Evolutionary conservation across 2,888 invertebrate species (phyloP).

Genomic region (Tenodera sinensis): DNA sequence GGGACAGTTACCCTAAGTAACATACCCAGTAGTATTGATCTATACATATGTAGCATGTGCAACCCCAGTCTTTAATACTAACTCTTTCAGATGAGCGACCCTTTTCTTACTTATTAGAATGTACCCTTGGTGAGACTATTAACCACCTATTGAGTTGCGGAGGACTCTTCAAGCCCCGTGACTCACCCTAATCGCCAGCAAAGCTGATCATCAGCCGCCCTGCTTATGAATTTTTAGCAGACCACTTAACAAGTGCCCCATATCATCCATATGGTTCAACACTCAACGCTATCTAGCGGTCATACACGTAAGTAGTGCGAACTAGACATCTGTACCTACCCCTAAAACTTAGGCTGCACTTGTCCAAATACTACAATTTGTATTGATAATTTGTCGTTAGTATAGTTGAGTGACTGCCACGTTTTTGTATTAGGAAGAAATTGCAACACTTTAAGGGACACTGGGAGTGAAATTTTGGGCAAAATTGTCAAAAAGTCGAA

Average conservation of each 20-base stretch:
- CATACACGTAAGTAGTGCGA: background rate
- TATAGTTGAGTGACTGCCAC: too few relatives aligned
- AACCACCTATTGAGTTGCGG: background rate
- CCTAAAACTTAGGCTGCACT: too few relatives aligned
- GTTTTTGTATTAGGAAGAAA: too few relatives aligned
- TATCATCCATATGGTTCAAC: background rate
- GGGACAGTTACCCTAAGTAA: background rate
- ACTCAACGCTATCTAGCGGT: background rate
- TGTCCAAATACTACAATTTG: too few relatives aligned
- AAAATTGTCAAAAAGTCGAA: too few relatives aligned
- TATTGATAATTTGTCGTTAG: too few relatives aligned
- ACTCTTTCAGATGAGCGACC: background rate
- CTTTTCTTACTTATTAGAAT: too few relatives aligned
- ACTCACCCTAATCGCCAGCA: background rate
- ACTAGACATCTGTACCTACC: too few relatives aligned
- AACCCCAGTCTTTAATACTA: background rate
- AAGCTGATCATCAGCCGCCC: too few relatives aligned
- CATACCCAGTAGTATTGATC: background rate
- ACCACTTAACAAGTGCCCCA: background rate
- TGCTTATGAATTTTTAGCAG: background rate
- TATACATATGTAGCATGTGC: background rate
- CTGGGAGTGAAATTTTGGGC: too few relatives aligned
- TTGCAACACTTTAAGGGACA: too few relatives aligned
- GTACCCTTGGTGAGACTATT: background rate
- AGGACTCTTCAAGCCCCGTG: background rate